Conservation (phyloP, 2,797 vertebrate genomes). For the Etheostoma nigrum region DNA sequence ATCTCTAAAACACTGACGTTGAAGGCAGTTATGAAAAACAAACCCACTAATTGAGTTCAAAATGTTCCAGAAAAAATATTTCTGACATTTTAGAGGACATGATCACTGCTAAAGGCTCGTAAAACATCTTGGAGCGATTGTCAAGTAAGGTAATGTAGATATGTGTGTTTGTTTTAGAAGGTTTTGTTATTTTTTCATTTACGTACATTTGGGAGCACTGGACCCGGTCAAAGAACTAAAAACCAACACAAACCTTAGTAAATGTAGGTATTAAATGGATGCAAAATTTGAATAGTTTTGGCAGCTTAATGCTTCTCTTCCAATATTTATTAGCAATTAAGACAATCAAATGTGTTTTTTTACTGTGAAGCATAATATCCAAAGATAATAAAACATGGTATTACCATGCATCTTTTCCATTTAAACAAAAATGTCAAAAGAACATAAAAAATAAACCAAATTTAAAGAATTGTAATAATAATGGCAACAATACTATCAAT, state of each 20-base stretch:
- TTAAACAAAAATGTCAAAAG: too few species aligned
- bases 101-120: neutral
- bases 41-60: neutral
- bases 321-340: neutral
- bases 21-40: slow-evolving; percentile 7
- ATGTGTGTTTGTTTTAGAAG: neutral
- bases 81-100: neutral
- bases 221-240: neutral
- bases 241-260: neutral
- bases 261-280: too few species aligned
- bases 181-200: neutral
- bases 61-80: neutral
- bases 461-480: too few species aligned
- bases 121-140: neutral
- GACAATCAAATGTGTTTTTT: too few species aligned
- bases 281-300: neutral
- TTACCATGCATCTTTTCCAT: too few species aligned
- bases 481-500: too few species aligned
- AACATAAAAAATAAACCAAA: too few species aligned
- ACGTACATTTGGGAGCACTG: neutral
- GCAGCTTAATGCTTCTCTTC: neutral
- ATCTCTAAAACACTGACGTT: slow-evolving; percentile 1
- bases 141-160: neutral
- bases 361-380: too few species aligned
- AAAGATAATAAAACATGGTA: too few species aligned